Percentiles rank a stretch among this genome's conserved stretches.
phyloP scores from a whole-genome alignment of 1,140 invertebrate genomes.

The Drosophila asahinai region DNA sequence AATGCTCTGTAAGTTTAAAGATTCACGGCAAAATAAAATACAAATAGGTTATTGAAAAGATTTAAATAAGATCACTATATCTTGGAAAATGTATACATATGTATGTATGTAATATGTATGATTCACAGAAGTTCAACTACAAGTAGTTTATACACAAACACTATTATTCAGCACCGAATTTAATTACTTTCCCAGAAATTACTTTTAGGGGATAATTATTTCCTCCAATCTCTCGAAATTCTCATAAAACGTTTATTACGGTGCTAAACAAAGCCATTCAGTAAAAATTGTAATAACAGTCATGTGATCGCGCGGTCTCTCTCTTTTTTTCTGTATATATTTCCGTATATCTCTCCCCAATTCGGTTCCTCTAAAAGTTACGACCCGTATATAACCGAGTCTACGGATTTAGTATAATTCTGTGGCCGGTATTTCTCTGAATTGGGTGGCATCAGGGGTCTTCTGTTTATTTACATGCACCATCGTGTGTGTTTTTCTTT shows the following conservation, averaged over 20 bases:
- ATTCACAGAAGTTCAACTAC: background rate
- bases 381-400: constrained; percentile 24
- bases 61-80: background rate
- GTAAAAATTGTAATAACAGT: constrained; percentile 6
- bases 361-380: background rate
- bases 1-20: background rate
- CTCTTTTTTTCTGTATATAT: background rate
- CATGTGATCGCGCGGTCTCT: constrained; percentile 6
- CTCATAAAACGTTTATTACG: constrained; percentile 5
- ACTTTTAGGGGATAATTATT: background rate
- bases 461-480: constrained; percentile 22
- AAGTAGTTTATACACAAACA: background rate
- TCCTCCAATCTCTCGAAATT: background rate
- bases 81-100: too few relatives aligned
- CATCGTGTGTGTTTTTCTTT: constrained; percentile 24
- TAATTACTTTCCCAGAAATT: background rate
- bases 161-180: background rate
- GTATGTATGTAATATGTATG: background rate
- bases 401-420: constrained; percentile 2
- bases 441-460: constrained; percentile 26
- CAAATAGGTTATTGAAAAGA: background rate
- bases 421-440: constrained; percentile 22
- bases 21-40: background rate
- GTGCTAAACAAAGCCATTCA: background rate
- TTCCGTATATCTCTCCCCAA: background rate